A percentile compares a stretch with the other conserved stretches of the same genome.
Conservation (phyloP, 2,113 vertebrate species). For the Hippocampus barbouri region DNA sequence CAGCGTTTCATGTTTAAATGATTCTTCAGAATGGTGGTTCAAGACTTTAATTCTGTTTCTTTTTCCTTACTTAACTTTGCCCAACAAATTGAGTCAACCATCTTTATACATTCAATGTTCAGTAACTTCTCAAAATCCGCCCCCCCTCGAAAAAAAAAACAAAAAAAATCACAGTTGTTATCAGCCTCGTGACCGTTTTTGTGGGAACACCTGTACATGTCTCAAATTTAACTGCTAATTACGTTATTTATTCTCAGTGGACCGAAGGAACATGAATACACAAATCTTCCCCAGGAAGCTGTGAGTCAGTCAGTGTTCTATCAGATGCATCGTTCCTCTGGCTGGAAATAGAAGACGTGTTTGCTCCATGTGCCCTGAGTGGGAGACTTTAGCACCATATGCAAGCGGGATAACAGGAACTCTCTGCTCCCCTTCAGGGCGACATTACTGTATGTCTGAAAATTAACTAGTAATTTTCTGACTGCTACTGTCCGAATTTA, state of each 20-base stretch:
- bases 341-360: conserved; percentile 34
- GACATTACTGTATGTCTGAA: neutral
- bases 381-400: conserved; percentile 16
- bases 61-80: too few species aligned
- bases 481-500: neutral
- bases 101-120: neutral
- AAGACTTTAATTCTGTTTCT: too few species aligned
- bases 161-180: neutral
- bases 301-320: conserved; percentile 53
- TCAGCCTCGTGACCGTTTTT: neutral
- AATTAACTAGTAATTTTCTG: neutral
- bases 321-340: conserved; percentile 36
- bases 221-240: neutral
- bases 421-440: conserved; percentile 23
- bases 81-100: too few species aligned
- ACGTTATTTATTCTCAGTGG: neutral
- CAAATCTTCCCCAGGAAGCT: conserved; percentile 37
- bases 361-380: conserved; percentile 31
- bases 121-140: neutral
- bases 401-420: conserved; percentile 53
- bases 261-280: conserved; percentile 38
- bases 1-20: neutral
- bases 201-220: neutral
- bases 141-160: neutral
- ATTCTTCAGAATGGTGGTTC: too few species aligned